A percentile compares a stretch with the other conserved stretches of the same genome.
phyloP scores from a whole-genome alignment of 1,140 invertebrate species.

The Drosophila kepulauana region DNA sequence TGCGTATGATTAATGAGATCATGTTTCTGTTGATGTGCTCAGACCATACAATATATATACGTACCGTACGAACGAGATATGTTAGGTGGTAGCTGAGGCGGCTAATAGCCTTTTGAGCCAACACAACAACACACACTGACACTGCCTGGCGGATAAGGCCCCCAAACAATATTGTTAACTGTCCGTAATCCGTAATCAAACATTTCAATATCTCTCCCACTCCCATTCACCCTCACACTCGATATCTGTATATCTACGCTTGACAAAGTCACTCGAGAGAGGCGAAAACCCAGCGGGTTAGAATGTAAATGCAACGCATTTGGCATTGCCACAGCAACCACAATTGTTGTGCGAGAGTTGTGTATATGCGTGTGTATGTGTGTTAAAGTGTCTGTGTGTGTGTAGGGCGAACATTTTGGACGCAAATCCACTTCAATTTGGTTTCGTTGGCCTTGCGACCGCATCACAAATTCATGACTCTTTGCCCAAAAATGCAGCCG shows the following conservation, averaged over 20 bases:
- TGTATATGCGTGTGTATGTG: background rate
- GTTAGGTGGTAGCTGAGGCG: background rate
- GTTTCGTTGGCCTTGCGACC: constrained; percentile 57
- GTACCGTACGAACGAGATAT: no score
- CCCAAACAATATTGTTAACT: constrained; percentile 45
- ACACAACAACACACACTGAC: constrained; percentile 18
- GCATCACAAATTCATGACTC: constrained; percentile 78
- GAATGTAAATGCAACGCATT: constrained; percentile 7
- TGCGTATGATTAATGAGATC: constrained; percentile 81
- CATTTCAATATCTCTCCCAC: constrained; percentile 27
- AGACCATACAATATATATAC: background rate
- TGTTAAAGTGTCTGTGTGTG: background rate
- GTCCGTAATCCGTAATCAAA: constrained; percentile 49
- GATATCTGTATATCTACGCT: no score
- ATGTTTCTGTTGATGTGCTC: constrained; percentile 74
- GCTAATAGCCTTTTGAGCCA: constrained; percentile 42
- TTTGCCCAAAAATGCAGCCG: constrained; percentile 68
- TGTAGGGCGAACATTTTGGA: background rate
- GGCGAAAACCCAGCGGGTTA: background rate
- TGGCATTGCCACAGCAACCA: background rate
- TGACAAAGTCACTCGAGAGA: background rate
- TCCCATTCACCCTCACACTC: no score
- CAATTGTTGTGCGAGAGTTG: constrained; percentile 5
- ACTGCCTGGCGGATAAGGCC: constrained; percentile 30
- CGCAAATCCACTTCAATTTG: constrained; percentile 76